Evolutionary conservation across 2,797 vertebrate genomes (phyloP).

Genomic region (Notolepis coatsorum): DNA sequence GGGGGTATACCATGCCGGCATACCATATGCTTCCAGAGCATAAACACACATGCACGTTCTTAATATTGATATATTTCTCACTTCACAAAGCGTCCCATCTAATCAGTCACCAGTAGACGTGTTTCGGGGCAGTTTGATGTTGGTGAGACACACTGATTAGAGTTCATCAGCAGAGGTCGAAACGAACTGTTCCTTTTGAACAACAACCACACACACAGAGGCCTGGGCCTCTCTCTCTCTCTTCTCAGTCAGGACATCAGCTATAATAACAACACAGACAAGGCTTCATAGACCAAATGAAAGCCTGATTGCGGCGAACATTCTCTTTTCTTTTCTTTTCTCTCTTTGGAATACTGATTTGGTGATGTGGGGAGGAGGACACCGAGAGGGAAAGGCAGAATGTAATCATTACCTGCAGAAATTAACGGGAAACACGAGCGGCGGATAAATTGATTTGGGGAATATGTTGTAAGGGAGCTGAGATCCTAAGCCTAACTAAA

Average conservation of each 20-base stretch:
- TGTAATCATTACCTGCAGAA: slow-evolving; percentile 73
- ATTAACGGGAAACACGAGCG: slow-evolving; percentile 69
- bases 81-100: slow-evolving; percentile 62
- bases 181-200: slow-evolving; percentile 57
- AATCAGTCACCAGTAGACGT: slow-evolving; percentile 70
- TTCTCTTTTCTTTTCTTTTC: slow-evolving; percentile 20
- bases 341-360: slow-evolving; percentile 68
- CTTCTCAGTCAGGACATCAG: slow-evolving; percentile 55
- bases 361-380: slow-evolving; percentile 58
- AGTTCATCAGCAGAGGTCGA: slow-evolving; percentile 76
- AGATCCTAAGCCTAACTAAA: slow-evolving; percentile 59
- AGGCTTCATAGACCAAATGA: slow-evolving; percentile 71
- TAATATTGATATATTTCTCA: slow-evolving; percentile 70
- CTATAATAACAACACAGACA: slow-evolving; percentile 62
- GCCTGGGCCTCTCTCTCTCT: slow-evolving; percentile 54
- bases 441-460: slow-evolving; percentile 69
- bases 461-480: slow-evolving; percentile 68
- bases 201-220: slow-evolving; percentile 60
- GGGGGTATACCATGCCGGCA: no score
- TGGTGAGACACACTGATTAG: slow-evolving; percentile 75
- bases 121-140: slow-evolving; percentile 55
- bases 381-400: slow-evolving; percentile 47
- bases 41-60: slow-evolving; percentile 34
- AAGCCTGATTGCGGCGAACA: slow-evolving; percentile 77
- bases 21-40: slow-evolving; percentile 11